Base-by-base conservation (phyloP, 92 coral and sea anemone species). In the Muricea muricata region DNA sequence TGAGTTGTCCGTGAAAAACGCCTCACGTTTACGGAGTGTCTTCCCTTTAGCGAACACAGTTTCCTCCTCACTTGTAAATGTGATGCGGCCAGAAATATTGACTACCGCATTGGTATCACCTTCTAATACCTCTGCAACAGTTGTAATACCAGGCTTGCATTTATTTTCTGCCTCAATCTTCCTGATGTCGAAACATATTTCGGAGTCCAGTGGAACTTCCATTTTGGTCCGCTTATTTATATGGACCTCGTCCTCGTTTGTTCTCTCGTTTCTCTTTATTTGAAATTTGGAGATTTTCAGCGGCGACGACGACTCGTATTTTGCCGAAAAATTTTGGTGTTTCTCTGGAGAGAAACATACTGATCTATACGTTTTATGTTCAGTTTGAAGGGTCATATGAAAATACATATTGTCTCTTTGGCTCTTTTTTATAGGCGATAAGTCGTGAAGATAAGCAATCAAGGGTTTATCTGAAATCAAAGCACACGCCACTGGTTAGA, bases 341-440 rank as follows among this genome's bases (percentile, higher is more conserved):
- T 84, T 84, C 45, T 84, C 88, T 75, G 82, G 82, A 20, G 88
- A 84, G 75, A 84, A 84, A 55, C 88, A 84, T 72, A 84, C 88
- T 48, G 75, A 37, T 28, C 88, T 76, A 32, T 74, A 73, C 31
- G 66, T 45, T 37, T 34, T 31, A 14, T 75, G 8, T 73, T 54
- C 57, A 7, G 82, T 84, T 75, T 84, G 88, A 20, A 75, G 24
- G 15, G 75, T 70, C 47, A 71, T 45, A 30, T 54, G 55, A 28
- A 80, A 80, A 24, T 58, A 80, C 82, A 46, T 50, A 71, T 72
- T 83, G 34, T 72, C 74, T 54, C 76, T 68, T 37, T 83, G 87
- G 42, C 87, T 83, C 20, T 65, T 83, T 60, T 70, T 83, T 20
- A 72, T 70, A 17, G 87, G 87, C 13, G 87, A 83, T 24, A 83